phyloP scores from a whole-genome alignment of 1,140 invertebrate species.

The Anoplophora glabripennis region DNA sequence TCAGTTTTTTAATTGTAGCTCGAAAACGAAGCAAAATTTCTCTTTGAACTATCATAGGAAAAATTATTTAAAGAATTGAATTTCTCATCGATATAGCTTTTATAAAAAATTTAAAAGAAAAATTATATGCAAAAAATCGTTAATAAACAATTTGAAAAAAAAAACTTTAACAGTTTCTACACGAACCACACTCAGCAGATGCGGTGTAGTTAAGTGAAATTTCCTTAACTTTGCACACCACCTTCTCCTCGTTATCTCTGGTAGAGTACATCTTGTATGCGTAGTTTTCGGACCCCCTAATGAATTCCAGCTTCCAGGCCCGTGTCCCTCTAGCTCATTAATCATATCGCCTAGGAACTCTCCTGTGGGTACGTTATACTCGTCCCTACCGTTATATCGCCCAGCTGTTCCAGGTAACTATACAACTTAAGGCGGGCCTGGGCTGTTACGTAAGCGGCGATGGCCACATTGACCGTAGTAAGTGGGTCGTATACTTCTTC shows the following conservation, averaged over 20 bases:
- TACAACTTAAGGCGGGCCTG: conserved; percentile 34
- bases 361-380: conserved; percentile 25
- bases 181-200: too few species aligned
- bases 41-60: too few species aligned
- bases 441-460: conserved; percentile 45
- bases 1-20: too few species aligned
- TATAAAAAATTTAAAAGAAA: too few species aligned
- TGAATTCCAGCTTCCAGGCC: conserved; percentile 29
- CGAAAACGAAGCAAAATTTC: too few species aligned
- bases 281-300: conserved; percentile 43
- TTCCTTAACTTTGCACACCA: conserved; percentile 4
- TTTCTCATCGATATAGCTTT: too few species aligned
- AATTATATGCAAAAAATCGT: too few species aligned
- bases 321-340: conserved; percentile 40
- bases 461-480: conserved; percentile 38
- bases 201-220: conserved; percentile 4
- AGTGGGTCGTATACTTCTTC: conserved; percentile 1
- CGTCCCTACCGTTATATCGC: conserved; percentile 34
- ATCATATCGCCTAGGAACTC: conserved; percentile 39
- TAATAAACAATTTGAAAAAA: too few species aligned
- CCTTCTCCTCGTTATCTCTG: not conserved
- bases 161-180: too few species aligned
- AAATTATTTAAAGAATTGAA: too few species aligned
- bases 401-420: conserved; percentile 12
- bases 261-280: conserved; percentile 1